These are phyloP conservation scores for Parotocinclus haroldoi DNA, from an alignment of 2,797 vertebrate species.

Conservation along the genomic window DNA sequence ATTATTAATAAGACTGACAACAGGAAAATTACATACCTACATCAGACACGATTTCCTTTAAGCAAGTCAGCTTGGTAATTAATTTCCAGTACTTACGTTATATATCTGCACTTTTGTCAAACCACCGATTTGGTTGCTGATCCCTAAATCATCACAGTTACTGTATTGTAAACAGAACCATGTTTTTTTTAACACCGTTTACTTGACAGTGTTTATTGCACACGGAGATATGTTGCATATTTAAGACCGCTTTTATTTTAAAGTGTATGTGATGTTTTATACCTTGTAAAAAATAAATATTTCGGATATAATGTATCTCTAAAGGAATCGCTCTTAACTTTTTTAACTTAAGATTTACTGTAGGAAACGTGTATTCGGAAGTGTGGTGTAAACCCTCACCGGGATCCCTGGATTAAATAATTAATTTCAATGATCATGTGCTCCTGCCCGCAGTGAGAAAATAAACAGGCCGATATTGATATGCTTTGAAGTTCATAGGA, in stretches of 20 bases:
- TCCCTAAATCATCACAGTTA: background rate
- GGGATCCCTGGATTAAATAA: constrained; percentile 39
- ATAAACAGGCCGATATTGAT: constrained; percentile 51
- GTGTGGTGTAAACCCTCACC: constrained; percentile 30
- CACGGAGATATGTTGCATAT: constrained; percentile 20
- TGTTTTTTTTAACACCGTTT: constrained; percentile 5
- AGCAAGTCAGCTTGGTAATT: background rate
- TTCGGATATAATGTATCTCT: constrained; percentile 44
- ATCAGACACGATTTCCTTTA: background rate
- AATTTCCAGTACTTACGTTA: constrained; percentile 31
- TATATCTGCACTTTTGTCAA: constrained; percentile 41
- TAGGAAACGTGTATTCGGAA: constrained; percentile 45
- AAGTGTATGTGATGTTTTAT: constrained; percentile 41
- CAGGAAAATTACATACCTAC: background rate
- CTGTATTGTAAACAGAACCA: background rate
- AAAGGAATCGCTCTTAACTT: background rate
- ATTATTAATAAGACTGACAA: constrained; percentile 19
- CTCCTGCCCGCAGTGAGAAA: constrained; percentile 41
- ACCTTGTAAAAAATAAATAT: constrained; percentile 65
- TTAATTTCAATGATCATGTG: constrained; percentile 33
- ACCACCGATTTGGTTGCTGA: constrained; percentile 11
- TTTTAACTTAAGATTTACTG: constrained; percentile 2
- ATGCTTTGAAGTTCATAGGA: constrained; percentile 68
- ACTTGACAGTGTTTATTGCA: constrained; percentile 30
- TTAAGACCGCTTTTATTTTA: constrained; percentile 40